phyloP scores from a whole-genome alignment of 2,888 invertebrate genomes.

The Heliconius ismenius region DNA sequence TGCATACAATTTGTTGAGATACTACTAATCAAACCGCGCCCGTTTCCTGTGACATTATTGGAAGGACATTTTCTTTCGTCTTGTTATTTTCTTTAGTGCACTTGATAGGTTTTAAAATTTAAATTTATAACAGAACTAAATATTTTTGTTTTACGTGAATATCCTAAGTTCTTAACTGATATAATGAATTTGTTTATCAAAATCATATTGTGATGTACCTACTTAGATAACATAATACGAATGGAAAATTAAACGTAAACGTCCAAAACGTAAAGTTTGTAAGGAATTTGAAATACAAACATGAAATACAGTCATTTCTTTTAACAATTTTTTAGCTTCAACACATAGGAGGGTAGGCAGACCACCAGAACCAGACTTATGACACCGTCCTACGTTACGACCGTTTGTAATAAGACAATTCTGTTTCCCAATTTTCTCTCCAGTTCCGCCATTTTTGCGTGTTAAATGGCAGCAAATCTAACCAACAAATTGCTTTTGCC shows the following conservation, averaged over 20 bases:
- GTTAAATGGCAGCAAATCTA: too few relatives aligned
- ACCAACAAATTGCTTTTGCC: too few relatives aligned
- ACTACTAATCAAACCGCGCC: conserved; percentile 31
- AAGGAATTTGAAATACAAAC: too few relatives aligned
- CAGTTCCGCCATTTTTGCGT: too few relatives aligned
- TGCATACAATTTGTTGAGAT: conserved; percentile 37
- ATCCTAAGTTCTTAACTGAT: background rate
- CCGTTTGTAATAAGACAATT: background rate
- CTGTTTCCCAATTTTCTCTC: too few relatives aligned
- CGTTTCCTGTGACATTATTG: conserved; percentile 22
- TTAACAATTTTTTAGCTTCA: too few relatives aligned
- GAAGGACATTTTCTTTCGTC: background rate
- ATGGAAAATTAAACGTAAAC: background rate
- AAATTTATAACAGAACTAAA: background rate
- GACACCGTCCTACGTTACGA: too few relatives aligned
- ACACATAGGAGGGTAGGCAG: too few relatives aligned
- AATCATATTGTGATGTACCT: background rate
- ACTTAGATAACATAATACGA: background rate
- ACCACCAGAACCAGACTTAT: too few relatives aligned
- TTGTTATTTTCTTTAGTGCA: background rate
- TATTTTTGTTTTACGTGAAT: background rate
- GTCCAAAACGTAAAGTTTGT: too few relatives aligned
- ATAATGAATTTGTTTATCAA: background rate
- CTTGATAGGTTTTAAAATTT: background rate
- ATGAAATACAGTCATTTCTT: too few relatives aligned